phyloP scores from a whole-genome alignment of 2,888 invertebrate genomes.

The Thumatha senex region DNA sequence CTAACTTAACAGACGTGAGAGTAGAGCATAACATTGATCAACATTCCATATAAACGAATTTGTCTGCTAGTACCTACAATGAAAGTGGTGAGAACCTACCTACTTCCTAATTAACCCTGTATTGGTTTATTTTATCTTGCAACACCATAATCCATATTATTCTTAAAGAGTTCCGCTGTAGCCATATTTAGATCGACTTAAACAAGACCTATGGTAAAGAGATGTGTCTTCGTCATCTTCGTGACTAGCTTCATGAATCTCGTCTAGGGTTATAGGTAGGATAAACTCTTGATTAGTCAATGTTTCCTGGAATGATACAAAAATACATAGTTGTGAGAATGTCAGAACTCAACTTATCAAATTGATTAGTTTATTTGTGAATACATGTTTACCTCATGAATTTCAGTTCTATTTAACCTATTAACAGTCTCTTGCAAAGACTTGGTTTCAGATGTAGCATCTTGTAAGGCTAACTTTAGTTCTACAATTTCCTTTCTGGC shows the following conservation, averaged over 20 bases:
- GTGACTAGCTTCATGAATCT: slow-evolving; percentile 70
- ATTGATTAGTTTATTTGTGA: background rate
- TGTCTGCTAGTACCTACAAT: no score
- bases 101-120: slow-evolving; percentile 23
- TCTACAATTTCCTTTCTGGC: slow-evolving; percentile 87
- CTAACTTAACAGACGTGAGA: no score
- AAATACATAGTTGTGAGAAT: background rate
- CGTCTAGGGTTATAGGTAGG: slow-evolving; percentile 65
- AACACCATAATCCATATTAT: background rate
- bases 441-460: slow-evolving; percentile 85
- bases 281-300: slow-evolving; percentile 59
- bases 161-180: slow-evolving; percentile 66
- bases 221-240: slow-evolving; percentile 70
- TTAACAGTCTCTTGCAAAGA: slow-evolving; percentile 80
- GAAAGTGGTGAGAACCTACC: background rate
- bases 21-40: no score
- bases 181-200: slow-evolving; percentile 59
- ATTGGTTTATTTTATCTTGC: background rate
- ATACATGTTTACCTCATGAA: slow-evolving; percentile 55
- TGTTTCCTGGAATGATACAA: slow-evolving; percentile 52
- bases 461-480: slow-evolving; percentile 84
- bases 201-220: slow-evolving; percentile 50
- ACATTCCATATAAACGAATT: no score
- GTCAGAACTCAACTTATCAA: background rate
- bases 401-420: slow-evolving; percentile 55